Base-by-base conservation (phyloP, 2,888 invertebrate species). In the Cheilosia pagana region DNA sequence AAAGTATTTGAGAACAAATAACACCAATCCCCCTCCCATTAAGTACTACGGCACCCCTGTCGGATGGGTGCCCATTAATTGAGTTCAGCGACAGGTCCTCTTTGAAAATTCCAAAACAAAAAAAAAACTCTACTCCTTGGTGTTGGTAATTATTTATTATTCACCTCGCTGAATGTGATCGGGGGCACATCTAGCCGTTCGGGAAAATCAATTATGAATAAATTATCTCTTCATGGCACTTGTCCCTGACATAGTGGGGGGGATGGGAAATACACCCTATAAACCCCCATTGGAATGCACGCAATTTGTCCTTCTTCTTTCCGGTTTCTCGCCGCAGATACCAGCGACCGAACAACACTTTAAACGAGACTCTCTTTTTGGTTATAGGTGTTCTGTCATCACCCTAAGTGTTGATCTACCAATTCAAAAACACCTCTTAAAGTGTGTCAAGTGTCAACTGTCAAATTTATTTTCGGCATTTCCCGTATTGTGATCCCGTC, bases 171-270 rank as follows among this genome's bases (percentile, higher is more conserved):
- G 45, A 74, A 39, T 48, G 39, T 50, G 43, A 74, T 63, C 55
- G 50, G 55, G 48, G 65, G 35, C 57, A 31, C 19, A 23, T 41
- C 41, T 43, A 50, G 39, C 39, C 25, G 39, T 48, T 28, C 41
- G 25, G 48, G 67, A 59, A 59, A 76, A 76, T 76, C 75, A 76
- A 76, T 67, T 76, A 76, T 76, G 65, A 59, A 76, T 25, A 67
- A 59, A 48, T 70, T 70, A 70, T 59, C 70, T 59, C 59, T 35
- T 48, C 31, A 16, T 43, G 45, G 57, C 70, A 70, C 21, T 39
- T 41, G 41, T 71, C 21, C 21, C 2, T 50, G 60, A 50, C 41
- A 28, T 28, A 52, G 52, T 41, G 21, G 3, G 4, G 52, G 23
- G 41, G 43, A 52, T 19, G 59, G 59, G 59, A 50, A 59, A 43